Base-by-base conservation (phyloP, 2,888 invertebrate species). In the Callosobruchus maculatus region DNA sequence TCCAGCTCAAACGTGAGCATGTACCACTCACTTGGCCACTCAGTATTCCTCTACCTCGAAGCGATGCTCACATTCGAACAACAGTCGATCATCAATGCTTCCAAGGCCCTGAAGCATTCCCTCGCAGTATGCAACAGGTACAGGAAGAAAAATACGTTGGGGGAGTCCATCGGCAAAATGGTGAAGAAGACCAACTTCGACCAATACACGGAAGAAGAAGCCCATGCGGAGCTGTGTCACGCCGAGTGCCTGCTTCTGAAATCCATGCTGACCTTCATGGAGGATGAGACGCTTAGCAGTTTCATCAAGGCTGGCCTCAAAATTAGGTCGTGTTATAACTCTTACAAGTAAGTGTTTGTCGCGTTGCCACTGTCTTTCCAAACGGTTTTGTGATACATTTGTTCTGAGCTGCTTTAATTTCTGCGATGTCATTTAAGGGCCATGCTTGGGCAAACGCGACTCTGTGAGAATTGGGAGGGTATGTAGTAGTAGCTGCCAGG, bases 171-270 rank as follows among this genome's bases (percentile, higher is more conserved):
- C 75, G 94, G 95, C n/a, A 94, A 94, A 84, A 94, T 95, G 82
- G 92, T 91, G 81, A 92, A 91, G 87, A 91, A 92, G 89, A 90
- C 92, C 0, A 94, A 95, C 85, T 97, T 94, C 82, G 92, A 93
- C 79, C 87, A 89, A 26, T 94, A 94, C 80, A 92, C 95, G 0
- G 94, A 93, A 87, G 86, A 92, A 83, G 96, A 98, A 88, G 93
- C 96, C 21, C 98, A 99, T 88, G 98, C 98, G 0, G 98, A 99
- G 85, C 88, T 99, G 67, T 97, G 97, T 85, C 95, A 96, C 86
- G 98, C 98, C 0, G 98, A 99, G 86, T 93, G 95, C 49, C 89
- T 97, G 71, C 89, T 99, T 71, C 89, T 98, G 75, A 93, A 95
- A 83, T 95, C 98, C 0, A 91, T 97, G 84, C 90, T 99, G 77